Evolutionary conservation across 2,797 vertebrate species (phyloP).

Genomic region (Microhierax caerulescens): DNA sequence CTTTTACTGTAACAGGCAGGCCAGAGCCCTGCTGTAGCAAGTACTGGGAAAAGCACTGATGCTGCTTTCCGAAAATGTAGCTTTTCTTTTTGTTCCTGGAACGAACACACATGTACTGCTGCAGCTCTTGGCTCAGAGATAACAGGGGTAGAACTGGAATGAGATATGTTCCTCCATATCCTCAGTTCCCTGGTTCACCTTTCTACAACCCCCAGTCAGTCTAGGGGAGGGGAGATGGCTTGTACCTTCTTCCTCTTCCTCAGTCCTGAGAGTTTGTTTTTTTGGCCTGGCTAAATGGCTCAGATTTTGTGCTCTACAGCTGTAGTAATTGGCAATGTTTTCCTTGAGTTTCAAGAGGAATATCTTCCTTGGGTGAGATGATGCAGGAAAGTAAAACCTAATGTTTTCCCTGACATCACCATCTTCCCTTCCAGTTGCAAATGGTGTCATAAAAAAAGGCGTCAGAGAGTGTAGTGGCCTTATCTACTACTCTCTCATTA

Average conservation of each 20-base stretch:
- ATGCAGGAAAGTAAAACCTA: not conserved
- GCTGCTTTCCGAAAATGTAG: not conserved
- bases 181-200: not conserved
- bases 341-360: not conserved
- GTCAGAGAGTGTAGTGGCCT: not conserved
- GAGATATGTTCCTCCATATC: fast-evolving
- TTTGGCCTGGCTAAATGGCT: not conserved
- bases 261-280: not conserved
- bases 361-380: not conserved
- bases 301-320: not conserved
- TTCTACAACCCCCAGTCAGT: not conserved
- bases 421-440: not conserved
- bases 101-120: not conserved
- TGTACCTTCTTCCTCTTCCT: not conserved
- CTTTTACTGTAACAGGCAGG: not conserved
- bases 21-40: not conserved
- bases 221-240: not conserved
- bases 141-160: not conserved
- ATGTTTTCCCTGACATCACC: not conserved
- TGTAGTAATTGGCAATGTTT: not conserved
- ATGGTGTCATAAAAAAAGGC: fast-evolving
- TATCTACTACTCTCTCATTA: not conserved
- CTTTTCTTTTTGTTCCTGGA: not conserved
- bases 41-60: not conserved
- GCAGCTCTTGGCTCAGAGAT: not conserved